These are phyloP conservation scores for Halocynthia roretzi DNA, from an alignment of 23 tunicate genomes.

Conservation along the genomic window DNA sequence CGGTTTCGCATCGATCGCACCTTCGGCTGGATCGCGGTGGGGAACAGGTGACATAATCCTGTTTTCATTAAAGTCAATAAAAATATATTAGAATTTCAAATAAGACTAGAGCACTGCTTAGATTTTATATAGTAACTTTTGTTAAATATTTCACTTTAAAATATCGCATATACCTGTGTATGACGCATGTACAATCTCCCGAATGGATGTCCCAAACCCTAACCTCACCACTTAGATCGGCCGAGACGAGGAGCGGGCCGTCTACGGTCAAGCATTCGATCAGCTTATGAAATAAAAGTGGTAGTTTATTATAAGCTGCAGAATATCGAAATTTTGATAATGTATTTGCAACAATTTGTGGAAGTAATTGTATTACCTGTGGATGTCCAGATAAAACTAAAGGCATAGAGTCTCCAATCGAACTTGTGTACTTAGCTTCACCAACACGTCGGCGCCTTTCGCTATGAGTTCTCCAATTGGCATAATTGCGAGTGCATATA, in stretches of 20 bases:
- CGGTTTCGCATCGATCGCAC: constrained; percentile 26
- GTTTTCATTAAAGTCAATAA: background rate
- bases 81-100: background rate
- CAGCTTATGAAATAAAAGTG: constrained; percentile 6
- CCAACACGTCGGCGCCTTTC: background rate
- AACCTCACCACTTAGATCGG: constrained; percentile 79
- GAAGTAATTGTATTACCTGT: constrained; percentile 4
- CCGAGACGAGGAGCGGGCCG: constrained; percentile 45
- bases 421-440: constrained; percentile 29
- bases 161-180: constrained; percentile 6
- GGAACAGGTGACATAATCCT: constrained; percentile 5
- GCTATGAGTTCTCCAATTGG: constrained; percentile 26
- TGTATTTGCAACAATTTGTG: background rate
- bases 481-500: constrained; percentile 73
- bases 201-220: constrained; percentile 88
- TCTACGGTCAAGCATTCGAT: constrained; percentile 54
- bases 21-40: constrained; percentile 21
- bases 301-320: background rate
- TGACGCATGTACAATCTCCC: constrained; percentile 64
- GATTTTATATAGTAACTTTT: background rate
- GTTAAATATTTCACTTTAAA: background rate
- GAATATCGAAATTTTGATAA: background rate
- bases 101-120: background rate
- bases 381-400: constrained; percentile 55
- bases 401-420: constrained; percentile 61